A percentile compares a stretch with the other conserved stretches of the same genome.
Evolutionary conservation across 2,888 invertebrate species (phyloP).

Genomic region (Phania funesta): DNA sequence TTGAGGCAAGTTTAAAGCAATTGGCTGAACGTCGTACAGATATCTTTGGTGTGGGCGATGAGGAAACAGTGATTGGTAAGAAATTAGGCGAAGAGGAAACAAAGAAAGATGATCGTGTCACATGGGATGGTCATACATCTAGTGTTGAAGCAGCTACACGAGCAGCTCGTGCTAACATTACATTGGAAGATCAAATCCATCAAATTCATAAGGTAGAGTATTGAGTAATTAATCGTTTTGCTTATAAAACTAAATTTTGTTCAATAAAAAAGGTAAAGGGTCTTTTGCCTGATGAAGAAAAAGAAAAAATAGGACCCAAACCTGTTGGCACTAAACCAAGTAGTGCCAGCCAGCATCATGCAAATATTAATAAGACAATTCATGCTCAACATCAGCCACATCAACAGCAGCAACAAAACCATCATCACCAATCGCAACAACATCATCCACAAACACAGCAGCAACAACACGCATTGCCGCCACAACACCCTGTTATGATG

Average conservation of each 20-base stretch:
- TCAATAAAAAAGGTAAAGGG: conserved; percentile 85
- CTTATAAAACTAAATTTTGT: not conserved
- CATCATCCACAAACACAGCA: conserved; percentile 67
- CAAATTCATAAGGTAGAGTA: conserved; percentile 92
- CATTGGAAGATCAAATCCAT: conserved; percentile 97
- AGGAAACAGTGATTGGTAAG: conserved; percentile 99
- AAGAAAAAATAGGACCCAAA: conserved; percentile 97
- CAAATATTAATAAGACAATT: conserved; percentile 68
- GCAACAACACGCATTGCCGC: conserved; percentile 73
- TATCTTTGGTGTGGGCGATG: conserved; percentile 99
- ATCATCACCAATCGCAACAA: conserved; percentile 68
- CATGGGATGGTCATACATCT: conserved; percentile 99
- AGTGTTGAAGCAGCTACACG: conserved; percentile 97
- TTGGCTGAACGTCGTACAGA: conserved; percentile 99
- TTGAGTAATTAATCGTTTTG: not conserved
- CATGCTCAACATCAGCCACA: conserved; percentile 73
- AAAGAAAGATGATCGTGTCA: conserved; percentile 93
- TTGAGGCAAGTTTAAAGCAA: conserved; percentile 96
- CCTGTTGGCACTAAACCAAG: conserved; percentile 82
- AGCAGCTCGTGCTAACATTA: conserved; percentile 96
- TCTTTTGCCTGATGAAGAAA: conserved; percentile 95
- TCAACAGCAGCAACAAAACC: conserved; percentile 70
- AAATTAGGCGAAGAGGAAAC: conserved; percentile 96
- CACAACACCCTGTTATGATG: conserved; percentile 79
- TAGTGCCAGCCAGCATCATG: conserved; percentile 77